These are phyloP conservation scores for Glyptemys insculpta DNA, from an alignment of 2,797 vertebrate species.

Conservation along the genomic window DNA sequence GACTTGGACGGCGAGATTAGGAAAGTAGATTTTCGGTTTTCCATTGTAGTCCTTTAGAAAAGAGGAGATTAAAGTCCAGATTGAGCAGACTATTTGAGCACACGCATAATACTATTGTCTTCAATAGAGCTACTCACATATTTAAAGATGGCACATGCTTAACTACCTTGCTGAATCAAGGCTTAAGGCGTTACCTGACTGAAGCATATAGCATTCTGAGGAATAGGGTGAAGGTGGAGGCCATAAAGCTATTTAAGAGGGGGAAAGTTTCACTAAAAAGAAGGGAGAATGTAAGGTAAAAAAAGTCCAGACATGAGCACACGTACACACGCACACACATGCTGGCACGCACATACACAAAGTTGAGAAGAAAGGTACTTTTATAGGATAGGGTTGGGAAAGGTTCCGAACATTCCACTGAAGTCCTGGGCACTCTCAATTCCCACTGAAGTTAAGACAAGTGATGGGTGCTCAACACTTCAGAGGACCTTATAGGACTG, in stretches of 20 bases:
- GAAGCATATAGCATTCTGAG: background rate
- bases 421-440: background rate
- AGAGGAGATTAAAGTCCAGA: background rate
- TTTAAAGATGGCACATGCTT: background rate
- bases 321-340: too few relatives aligned
- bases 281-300: background rate
- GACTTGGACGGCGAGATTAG: background rate
- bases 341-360: too few relatives aligned
- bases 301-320: background rate
- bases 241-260: background rate
- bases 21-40: background rate
- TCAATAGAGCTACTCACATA: background rate
- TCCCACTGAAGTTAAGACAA: background rate
- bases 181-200: background rate
- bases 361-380: background rate
- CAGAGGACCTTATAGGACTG: background rate
- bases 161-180: background rate
- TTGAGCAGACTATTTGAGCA: background rate
- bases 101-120: background rate
- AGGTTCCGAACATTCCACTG: background rate
- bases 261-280: background rate
- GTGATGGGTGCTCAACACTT: too few relatives aligned
- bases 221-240: background rate
- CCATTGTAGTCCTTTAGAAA: background rate
- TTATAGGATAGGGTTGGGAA: background rate